Base-by-base conservation (phyloP, 2,797 vertebrate species). In the Takifugu ocellatus region DNA sequence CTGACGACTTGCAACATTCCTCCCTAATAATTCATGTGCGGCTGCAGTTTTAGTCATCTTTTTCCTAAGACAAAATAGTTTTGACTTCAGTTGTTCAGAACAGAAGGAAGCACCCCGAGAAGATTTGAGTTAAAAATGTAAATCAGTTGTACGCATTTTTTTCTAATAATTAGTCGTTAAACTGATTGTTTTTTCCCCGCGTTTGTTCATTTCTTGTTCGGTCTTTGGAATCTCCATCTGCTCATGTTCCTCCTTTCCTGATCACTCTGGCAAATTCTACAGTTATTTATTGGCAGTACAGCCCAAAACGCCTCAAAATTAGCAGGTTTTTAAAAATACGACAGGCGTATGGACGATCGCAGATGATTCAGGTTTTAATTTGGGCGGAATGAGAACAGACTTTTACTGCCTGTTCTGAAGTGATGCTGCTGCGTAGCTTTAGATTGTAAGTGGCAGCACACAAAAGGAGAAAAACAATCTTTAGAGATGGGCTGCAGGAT, bases 151-250 rank as follows among this genome's bases (percentile, higher is more conserved):
- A 39, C 4, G 36, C 36, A 3, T 11, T 39, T 39, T 21, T 39
- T 39, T 39, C 36, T 4, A 39, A 39, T 1, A 24, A 3, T 65
- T 24, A 27, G 54, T 36, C 10, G 49, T 42, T 27, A 49, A n/a
- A 5, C 14, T 17, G 27, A 51, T 57, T 47, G 9, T 10, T 39
- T 7, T 10, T 29, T 58, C 59, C 59, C 1, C 25, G 55, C 57
- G 1, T 26, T 42, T 59, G 39, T 59, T 25, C 6, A n/a, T 53
- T 57, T 54, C 24, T 25, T 10, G 17, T 26, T 66, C 16, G n/a
- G 25, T n/a, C 43, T 61, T 43, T 49, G 29, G 56, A 29, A 59
- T 73, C 69, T 68, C 70, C 68, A 67, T 68, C 74, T 77, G 67
- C 47, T 74, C 25, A 3, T 44, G 17, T 49, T 11, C 27, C 42